phyloP scores from a whole-genome alignment of 1,140 invertebrate genomes.

The Bombus affinis region DNA sequence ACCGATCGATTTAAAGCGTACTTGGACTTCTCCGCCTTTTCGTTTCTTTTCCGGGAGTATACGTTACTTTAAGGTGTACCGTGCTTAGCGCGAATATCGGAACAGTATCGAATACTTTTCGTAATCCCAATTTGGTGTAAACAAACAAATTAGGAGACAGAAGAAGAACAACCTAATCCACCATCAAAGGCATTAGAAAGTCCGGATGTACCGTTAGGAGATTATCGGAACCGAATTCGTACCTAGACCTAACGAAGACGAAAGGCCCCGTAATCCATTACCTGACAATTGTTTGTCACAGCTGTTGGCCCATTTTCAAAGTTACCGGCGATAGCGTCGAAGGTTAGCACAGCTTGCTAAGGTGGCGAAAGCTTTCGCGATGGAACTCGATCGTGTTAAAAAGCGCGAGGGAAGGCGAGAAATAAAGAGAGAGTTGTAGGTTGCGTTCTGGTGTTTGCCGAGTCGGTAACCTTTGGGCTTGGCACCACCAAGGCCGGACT shows the following conservation, averaged over 20 bases:
- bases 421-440: background rate
- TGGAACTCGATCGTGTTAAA: background rate
- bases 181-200: conserved; percentile 28
- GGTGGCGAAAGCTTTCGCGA: conserved; percentile 47
- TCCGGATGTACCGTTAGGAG: background rate
- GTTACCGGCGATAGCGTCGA: background rate
- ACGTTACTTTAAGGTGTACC: no score
- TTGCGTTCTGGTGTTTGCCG: background rate
- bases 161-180: background rate
- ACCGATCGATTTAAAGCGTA: background rate
- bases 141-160: fast-evolving
- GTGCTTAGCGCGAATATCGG: no score
- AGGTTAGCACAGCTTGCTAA: background rate
- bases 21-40: no score
- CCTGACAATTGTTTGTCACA: conserved; percentile 3
- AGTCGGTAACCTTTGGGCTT: conserved; percentile 43
- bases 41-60: no score
- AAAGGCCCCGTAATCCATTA: background rate
- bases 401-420: background rate
- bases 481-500: background rate
- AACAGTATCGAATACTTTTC: no score
- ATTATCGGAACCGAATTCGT: background rate
- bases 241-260: background rate
- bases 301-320: background rate
- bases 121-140: no score